These are phyloP conservation scores for Takifugu ocellatus DNA, from an alignment of 2,797 vertebrate genomes.

Conservation along the genomic window DNA sequence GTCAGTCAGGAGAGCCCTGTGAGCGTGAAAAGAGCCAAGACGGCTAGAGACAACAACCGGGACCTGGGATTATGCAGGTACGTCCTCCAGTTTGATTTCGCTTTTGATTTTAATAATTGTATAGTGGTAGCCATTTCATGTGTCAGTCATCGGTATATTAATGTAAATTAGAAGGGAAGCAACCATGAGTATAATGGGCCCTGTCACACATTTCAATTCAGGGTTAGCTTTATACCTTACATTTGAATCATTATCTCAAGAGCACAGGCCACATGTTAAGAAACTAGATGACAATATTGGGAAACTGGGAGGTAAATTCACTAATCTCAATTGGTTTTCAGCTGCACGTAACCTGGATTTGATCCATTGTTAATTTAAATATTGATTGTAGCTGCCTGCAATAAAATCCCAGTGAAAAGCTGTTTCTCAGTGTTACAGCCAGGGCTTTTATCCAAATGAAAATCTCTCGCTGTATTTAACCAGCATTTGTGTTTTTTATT, in stretches of 20 bases:
- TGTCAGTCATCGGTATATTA: no score
- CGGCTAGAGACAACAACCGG: conserved; percentile 87
- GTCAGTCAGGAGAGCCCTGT: conserved; percentile 84
- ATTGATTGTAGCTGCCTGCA: conserved; percentile 5
- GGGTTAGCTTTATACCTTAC: no score
- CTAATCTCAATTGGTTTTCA: background rate
- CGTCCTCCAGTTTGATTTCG: conserved; percentile 20
- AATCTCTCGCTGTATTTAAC: conserved; percentile 6
- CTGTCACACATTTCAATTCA: no score
- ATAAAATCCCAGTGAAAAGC: conserved; percentile 1
- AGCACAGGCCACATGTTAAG: no score
- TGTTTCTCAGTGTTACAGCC: conserved; percentile 1
- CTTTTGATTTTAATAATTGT: conserved; percentile 6
- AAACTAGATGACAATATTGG: no score
- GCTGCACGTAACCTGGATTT: background rate
- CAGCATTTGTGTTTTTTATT: conserved; percentile 2
- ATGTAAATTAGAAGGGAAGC: no score
- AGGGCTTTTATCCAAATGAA: conserved; percentile 10
- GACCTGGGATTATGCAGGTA: conserved; percentile 95
- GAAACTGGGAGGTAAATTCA: no score
- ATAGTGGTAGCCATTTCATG: background rate
- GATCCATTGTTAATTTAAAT: conserved; percentile 1
- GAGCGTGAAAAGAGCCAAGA: conserved; percentile 88
- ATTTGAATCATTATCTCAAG: no score
- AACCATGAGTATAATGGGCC: no score